A percentile compares a stretch with the other conserved stretches of the same genome.
Conservation (phyloP, 2,113 vertebrate species). For the Beaufortia kweichowensis region DNA sequence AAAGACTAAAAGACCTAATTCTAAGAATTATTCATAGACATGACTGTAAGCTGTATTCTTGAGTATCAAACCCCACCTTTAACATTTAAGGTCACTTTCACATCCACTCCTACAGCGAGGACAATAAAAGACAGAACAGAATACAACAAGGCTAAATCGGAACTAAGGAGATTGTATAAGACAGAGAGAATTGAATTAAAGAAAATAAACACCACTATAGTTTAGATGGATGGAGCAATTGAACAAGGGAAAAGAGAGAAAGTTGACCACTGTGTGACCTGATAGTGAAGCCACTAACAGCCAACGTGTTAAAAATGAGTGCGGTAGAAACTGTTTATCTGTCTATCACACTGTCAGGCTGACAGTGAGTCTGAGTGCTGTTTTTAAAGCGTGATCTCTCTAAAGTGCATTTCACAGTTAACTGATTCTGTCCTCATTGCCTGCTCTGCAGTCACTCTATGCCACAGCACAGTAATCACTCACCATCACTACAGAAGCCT, state of each 20-base stretch:
- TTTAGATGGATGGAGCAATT: background rate
- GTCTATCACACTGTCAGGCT: background rate
- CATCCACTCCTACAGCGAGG: background rate
- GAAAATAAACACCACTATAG: background rate
- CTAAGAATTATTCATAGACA: constrained; percentile 15
- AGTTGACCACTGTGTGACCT: background rate
- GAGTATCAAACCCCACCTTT: constrained; percentile 9
- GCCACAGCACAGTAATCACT: background rate
- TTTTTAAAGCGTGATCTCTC: background rate
- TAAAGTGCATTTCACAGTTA: background rate
- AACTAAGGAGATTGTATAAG: background rate
- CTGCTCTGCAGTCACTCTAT: background rate
- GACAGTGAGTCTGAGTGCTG: background rate
- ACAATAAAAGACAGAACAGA: background rate
- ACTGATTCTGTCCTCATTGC: background rate
- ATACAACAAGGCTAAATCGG: no score
- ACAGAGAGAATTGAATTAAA: background rate
- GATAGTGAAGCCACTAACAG: background rate
- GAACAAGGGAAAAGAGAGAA: background rate
- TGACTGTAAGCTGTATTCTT: background rate
- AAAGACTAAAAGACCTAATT: background rate
- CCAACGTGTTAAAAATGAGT: background rate
- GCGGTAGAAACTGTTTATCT: background rate
- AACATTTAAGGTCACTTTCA: constrained; percentile 2
- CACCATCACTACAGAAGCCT: background rate